Evolutionary conservation across 2,113 vertebrate genomes (phyloP).

Genomic region (Pteruthius melanotis): DNA sequence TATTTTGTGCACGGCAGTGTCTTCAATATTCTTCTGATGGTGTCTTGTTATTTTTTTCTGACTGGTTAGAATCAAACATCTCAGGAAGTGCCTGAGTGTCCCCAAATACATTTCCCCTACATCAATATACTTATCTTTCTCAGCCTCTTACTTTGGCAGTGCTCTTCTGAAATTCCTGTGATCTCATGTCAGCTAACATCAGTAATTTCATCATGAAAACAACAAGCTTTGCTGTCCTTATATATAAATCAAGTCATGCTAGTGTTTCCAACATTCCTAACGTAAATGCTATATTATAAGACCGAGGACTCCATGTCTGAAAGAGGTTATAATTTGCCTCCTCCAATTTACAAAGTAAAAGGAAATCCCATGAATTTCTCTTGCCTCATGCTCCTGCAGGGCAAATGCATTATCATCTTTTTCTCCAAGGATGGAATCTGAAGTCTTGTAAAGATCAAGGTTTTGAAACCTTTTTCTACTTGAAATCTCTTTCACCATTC

Average conservation of each 20-base stretch:
- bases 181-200: neutral
- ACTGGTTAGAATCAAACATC: neutral
- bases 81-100: neutral
- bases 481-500: neutral
- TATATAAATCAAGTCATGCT: neutral
- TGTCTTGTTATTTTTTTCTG: neutral
- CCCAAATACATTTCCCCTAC: neutral
- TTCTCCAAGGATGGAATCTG: neutral
- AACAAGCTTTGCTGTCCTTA: neutral
- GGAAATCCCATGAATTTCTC: neutral
- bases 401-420: neutral
- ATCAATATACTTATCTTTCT: neutral
- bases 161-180: neutral
- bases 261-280: neutral
- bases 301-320: neutral
- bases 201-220: neutral
- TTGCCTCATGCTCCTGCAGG: neutral
- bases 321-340: neutral
- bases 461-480: neutral
- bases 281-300: neutral
- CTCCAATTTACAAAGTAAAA: neutral
- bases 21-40: neutral
- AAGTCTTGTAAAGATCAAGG: neutral
- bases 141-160: neutral
- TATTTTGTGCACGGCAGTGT: neutral